These are phyloP conservation scores for Diachasma alloeum DNA, from an alignment of 1,140 invertebrate species.

Conservation along the genomic window DNA sequence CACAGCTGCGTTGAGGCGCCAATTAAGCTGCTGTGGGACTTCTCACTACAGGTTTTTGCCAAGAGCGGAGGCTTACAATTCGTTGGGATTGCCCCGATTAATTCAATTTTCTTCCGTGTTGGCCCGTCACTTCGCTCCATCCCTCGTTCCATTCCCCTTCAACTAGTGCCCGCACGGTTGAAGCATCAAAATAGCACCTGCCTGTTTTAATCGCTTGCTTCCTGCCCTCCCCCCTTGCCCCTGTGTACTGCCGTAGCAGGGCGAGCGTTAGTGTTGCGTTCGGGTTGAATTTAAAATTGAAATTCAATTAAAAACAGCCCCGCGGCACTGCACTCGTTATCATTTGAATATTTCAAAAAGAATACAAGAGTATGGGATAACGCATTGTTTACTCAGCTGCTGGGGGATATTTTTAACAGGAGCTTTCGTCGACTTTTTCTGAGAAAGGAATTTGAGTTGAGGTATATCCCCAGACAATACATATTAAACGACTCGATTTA, in stretches of 20 bases:
- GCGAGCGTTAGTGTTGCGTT: background rate
- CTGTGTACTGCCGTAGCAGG: background rate
- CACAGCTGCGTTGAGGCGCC: conserved; percentile 6
- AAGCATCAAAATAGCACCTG: conserved; percentile 14
- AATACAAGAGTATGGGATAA: conserved; percentile 10
- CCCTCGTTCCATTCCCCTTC: background rate
- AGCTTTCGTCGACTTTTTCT: too few species aligned
- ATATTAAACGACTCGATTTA: too few species aligned
- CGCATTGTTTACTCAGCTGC: background rate
- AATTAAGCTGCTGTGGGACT: conserved; percentile 9
- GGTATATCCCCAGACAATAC: too few species aligned
- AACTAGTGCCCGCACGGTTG: background rate
- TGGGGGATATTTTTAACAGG: too few species aligned
- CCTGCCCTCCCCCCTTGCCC: background rate
- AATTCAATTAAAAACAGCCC: conserved; percentile 40
- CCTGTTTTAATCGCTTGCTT: background rate
- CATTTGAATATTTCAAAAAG: conserved; percentile 41
- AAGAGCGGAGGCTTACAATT: conserved; percentile 15
- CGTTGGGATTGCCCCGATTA: conserved; percentile 22
- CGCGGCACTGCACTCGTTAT: conserved; percentile 36
- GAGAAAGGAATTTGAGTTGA: too few species aligned
- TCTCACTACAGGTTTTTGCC: background rate
- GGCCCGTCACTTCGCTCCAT: background rate
- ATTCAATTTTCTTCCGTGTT: conserved; percentile 22
- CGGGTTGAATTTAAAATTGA: conserved; percentile 42